A percentile compares a stretch with the other conserved stretches of the same genome.
Conservation (phyloP, 2,113 vertebrate species). For the Eptesicus fuscus region DNA sequence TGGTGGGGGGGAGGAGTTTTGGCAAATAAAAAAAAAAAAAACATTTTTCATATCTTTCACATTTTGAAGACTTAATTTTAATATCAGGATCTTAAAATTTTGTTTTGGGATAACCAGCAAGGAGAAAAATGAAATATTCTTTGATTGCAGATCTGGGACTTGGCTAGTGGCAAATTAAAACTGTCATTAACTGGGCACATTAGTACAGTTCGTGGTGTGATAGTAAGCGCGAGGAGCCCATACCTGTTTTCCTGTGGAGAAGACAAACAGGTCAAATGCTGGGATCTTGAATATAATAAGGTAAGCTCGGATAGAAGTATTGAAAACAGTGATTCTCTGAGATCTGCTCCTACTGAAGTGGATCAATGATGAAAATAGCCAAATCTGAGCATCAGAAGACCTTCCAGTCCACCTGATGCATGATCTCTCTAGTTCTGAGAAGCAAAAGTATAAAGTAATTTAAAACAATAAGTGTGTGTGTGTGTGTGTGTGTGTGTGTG, state of each 20-base stretch:
- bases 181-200: conserved; percentile 97
- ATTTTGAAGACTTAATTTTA: neutral
- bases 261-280: conserved; percentile 99
- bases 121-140: neutral
- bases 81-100: neutral
- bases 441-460: too few species aligned
- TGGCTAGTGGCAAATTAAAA: conserved; percentile 96
- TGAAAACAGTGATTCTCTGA: neutral
- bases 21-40: neutral
- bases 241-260: conserved; percentile 99
- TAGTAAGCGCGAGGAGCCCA: conserved; percentile 93
- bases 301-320: conserved; percentile 70
- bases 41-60: neutral
- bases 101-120: neutral
- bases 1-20: neutral
- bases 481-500: too few species aligned
- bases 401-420: too few species aligned
- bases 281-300: conserved; percentile 99
- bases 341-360: too few species aligned
- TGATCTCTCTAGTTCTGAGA: too few species aligned
- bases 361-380: too few species aligned
- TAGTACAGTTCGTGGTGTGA: conserved; percentile 96
- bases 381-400: too few species aligned
- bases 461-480: too few species aligned
- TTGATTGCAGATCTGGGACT: conserved; percentile 93